A percentile compares a stretch with the other conserved stretches of the same genome.
Conservation (phyloP, 2,888 invertebrate genomes). For the Hartigia nigra region DNA sequence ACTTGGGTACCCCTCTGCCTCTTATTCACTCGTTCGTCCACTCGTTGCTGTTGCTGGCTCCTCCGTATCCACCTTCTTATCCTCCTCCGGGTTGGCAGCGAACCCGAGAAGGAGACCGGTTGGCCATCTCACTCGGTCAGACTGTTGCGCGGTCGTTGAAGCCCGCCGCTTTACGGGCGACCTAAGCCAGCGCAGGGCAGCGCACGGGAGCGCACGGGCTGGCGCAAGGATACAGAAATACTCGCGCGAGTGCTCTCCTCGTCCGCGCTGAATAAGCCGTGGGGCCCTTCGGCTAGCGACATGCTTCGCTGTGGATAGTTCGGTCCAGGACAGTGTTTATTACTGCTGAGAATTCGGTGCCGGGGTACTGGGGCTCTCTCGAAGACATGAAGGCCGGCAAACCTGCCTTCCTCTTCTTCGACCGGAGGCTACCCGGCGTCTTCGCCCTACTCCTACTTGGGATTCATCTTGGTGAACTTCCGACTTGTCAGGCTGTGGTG, state of each 20-base stretch:
- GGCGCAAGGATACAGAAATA: constrained; percentile 47
- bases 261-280: neutral
- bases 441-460: constrained; percentile 38
- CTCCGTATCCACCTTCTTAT: neutral
- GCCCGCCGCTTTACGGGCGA: constrained; percentile 15
- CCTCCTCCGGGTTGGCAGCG: neutral
- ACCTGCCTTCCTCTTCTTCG: neutral
- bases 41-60: neutral
- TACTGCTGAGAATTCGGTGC: neutral
- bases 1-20: neutral
- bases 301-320: constrained; percentile 2
- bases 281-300: constrained; percentile 21
- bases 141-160: constrained; percentile 32
- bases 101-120: constrained; percentile 15
- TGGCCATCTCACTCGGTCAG: constrained; percentile 36
- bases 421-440: constrained; percentile 18
- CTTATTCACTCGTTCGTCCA: neutral
- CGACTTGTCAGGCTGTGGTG: constrained; percentile 48
- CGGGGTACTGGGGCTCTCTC: neutral
- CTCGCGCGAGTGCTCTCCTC: constrained; percentile 9
- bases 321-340: neutral
- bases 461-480: constrained; percentile 31
- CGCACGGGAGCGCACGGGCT: constrained; percentile 21
- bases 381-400: neutral
- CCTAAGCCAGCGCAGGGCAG: constrained; percentile 12